phyloP scores from a whole-genome alignment of 2,888 invertebrate genomes.

The Nemurella pictetii region DNA sequence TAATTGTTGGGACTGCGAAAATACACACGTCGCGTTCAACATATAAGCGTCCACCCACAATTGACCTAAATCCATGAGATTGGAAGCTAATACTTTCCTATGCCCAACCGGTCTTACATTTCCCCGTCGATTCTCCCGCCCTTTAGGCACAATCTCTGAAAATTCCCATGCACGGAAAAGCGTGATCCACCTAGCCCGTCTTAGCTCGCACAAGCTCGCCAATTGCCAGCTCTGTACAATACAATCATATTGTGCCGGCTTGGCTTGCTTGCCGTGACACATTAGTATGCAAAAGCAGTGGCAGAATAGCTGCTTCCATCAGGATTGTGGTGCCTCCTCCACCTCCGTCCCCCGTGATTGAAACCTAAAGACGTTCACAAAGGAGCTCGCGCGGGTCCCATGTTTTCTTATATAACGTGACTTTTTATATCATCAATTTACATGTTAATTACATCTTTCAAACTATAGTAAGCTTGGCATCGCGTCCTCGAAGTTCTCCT shows the following conservation, averaged over 20 bases:
- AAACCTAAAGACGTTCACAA: constrained; percentile 24
- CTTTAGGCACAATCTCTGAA: too few species aligned
- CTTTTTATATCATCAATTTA: constrained; percentile 40
- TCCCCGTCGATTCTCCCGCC: too few species aligned
- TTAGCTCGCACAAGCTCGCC: not conserved
- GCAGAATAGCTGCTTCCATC: not conserved
- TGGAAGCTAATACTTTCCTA: not conserved
- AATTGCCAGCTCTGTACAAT: not conserved
- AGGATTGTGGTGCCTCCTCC: not conserved
- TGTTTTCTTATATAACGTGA: constrained; percentile 35
- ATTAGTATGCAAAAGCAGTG: constrained; percentile 37
- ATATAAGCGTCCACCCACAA: not conserved
- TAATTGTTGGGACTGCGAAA: not conserved
- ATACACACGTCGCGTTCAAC: not conserved
- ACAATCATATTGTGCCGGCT: not conserved
- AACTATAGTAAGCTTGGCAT: constrained; percentile 25
- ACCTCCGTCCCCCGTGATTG: constrained; percentile 24
- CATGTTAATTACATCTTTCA: constrained; percentile 39
- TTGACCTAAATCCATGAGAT: not conserved
- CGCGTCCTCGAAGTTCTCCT: not conserved
- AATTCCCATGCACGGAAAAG: too few species aligned
- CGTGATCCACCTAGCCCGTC: too few species aligned
- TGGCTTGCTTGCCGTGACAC: constrained; percentile 2
- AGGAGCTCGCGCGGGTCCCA: not conserved
- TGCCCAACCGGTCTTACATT: too few species aligned